Conservation (phyloP, 2,888 invertebrate genomes). For the Parelbella ahira region DNA sequence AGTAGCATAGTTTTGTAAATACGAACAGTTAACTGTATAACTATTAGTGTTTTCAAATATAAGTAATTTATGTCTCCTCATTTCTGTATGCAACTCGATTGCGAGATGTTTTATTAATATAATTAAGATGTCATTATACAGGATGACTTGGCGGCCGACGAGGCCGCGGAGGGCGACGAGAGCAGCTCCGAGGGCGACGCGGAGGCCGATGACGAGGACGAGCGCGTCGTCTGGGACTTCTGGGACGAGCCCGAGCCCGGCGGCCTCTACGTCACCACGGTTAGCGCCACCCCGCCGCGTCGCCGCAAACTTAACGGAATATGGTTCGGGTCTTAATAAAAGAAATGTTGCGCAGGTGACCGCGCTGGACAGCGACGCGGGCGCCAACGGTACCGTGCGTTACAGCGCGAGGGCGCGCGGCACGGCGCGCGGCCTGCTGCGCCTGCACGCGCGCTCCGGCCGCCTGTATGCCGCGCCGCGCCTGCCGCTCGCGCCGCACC, state of each 20-base stretch:
- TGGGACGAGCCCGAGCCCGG: constrained; percentile 38
- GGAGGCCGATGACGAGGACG: constrained; percentile 36
- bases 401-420: constrained; percentile 86
- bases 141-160: constrained; percentile 36
- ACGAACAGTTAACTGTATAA: no score
- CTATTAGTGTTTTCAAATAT: no score
- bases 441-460: constrained; percentile 90
- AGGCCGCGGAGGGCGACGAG: constrained; percentile 46
- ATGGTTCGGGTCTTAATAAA: no score
- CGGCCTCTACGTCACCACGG: constrained; percentile 52
- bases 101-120: no score
- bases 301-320: no score
- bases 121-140: no score
- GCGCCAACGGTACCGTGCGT: constrained; percentile 89
- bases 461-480: constrained; percentile 87
- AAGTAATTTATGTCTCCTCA: no score
- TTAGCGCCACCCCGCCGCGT: no score
- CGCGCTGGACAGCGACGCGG: constrained; percentile 91
- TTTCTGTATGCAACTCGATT: no score
- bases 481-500: constrained; percentile 83
- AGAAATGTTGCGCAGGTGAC: constrained; percentile 85
- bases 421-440: constrained; percentile 88
- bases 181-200: constrained; percentile 47
- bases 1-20: no score
- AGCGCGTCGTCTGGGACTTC: constrained; percentile 45